Evolutionary conservation across 2,888 invertebrate genomes (phyloP).

Genomic region (Oasisia sp.): DNA sequence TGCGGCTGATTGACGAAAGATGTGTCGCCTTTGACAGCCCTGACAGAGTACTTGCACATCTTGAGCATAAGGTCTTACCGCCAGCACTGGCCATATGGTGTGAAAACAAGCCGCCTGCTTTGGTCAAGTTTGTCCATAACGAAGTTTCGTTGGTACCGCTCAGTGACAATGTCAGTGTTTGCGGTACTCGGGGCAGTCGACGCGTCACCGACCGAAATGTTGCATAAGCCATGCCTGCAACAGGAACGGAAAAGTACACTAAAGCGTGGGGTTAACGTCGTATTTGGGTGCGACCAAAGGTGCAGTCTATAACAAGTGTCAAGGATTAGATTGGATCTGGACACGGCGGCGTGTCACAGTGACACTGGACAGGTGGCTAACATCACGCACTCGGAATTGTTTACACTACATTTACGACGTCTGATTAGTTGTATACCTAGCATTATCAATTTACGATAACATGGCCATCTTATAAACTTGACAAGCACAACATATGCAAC

Average conservation of each 20-base stretch:
- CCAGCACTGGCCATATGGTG: neutral
- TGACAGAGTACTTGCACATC: constrained; percentile 4
- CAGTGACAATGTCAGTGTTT: neutral
- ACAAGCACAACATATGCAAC: neutral
- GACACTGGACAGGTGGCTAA: neutral
- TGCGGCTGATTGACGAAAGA: constrained; percentile 11
- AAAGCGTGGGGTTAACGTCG: neutral
- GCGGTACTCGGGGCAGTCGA: neutral
- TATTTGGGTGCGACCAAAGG: neutral
- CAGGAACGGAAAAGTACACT: neutral
- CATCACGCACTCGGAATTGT: neutral
- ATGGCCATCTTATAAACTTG: neutral
- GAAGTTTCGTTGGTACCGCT: neutral
- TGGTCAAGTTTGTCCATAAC: neutral
- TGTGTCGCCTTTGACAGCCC: neutral
- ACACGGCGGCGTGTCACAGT: neutral
- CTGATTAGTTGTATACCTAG: neutral
- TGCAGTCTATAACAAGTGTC: neutral
- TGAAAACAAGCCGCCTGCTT: neutral
- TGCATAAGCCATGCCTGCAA: neutral
- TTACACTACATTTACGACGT: neutral
- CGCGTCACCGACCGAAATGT: neutral
- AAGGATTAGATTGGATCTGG: neutral
- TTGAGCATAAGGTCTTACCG: neutral
- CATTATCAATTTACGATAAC: neutral